Percentiles rank a stretch among this genome's conserved stretches.
phyloP scores from a whole-genome alignment of 2,797 vertebrate genomes.

The Dipus sagitta region DNA sequence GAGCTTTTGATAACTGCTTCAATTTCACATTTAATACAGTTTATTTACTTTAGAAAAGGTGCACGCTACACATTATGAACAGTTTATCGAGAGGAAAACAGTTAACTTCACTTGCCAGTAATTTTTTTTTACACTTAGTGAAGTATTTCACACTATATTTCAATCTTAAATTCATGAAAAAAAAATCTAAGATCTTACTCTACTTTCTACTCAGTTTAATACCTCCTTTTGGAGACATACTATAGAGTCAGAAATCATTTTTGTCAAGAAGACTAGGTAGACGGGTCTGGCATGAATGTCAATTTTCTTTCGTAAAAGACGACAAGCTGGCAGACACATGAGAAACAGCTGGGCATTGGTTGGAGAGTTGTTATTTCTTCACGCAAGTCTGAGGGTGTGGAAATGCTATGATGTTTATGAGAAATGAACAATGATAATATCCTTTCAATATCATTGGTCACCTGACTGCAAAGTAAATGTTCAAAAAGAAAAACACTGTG shows the following conservation, averaged over 20 bases:
- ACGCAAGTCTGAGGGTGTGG: neutral
- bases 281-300: neutral
- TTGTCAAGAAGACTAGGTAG: neutral
- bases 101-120: neutral
- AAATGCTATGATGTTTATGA: neutral
- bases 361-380: neutral
- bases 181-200: neutral
- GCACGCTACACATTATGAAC: neutral
- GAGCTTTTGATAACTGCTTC: constrained; percentile 56
- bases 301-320: constrained; percentile 2
- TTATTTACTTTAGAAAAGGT: constrained; percentile 48
- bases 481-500: neutral
- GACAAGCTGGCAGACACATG: neutral
- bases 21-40: constrained; percentile 19
- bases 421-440: neutral
- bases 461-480: neutral
- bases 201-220: neutral
- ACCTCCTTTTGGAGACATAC: constrained; percentile 45
- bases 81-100: constrained; percentile 22
- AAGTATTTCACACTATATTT: constrained; percentile 6
- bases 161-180: neutral
- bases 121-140: neutral
- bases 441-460: neutral
- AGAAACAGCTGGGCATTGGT: neutral
- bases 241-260: constrained; percentile 21